Conservation (phyloP, 2,797 vertebrate genomes). For the Pipistrellus pygmaeus region DNA sequence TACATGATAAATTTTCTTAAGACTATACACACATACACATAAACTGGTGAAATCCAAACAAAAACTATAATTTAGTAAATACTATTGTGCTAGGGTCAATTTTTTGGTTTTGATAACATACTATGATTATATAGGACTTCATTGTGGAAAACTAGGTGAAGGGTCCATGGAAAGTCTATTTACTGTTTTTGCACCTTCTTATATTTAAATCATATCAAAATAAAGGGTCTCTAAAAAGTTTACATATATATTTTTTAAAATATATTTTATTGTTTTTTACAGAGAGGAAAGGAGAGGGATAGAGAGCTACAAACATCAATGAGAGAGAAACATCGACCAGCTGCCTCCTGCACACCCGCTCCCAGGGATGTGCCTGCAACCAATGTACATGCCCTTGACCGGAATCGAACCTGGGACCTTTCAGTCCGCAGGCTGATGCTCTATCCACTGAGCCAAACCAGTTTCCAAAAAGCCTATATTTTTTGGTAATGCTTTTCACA, state of each 20-base stretch:
- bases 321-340: too few relatives aligned
- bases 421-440: too few relatives aligned
- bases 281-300: too few relatives aligned
- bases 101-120: neutral
- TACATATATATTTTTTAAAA: too few relatives aligned
- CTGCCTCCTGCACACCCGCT: too few relatives aligned
- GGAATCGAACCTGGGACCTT: too few relatives aligned
- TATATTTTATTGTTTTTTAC: too few relatives aligned
- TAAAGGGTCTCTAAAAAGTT: neutral
- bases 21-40: rapidly evolving
- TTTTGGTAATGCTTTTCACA: slow-evolving; percentile 40
- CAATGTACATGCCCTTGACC: too few relatives aligned
- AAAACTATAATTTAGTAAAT: neutral
- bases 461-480: neutral
- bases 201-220: slow-evolving; percentile 26
- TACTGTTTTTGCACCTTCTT: neutral
- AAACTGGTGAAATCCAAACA: neutral
- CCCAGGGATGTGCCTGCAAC: too few relatives aligned
- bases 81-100: neutral
- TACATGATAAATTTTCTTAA: neutral
- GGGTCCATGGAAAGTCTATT: neutral
- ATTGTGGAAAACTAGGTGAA: neutral
- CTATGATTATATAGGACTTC: neutral
- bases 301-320: too few relatives aligned
- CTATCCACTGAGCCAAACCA: too few relatives aligned